Percentiles rank a stretch among this genome's conserved stretches.
Conservation (phyloP, 2,113 vertebrate species). For the Gadus macrocephalus region DNA sequence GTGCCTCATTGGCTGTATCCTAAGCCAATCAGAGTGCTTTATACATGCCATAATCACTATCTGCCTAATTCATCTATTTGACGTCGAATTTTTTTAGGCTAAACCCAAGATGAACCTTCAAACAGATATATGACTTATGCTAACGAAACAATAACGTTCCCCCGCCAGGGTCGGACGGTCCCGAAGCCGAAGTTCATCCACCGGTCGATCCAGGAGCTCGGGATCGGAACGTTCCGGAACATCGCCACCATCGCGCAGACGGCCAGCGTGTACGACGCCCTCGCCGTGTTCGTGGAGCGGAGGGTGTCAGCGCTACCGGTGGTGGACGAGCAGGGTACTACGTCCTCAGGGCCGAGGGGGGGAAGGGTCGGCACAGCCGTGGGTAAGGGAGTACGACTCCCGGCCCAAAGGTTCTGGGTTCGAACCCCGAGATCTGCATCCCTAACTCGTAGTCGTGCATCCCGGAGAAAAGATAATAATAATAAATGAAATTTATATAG, state of each 20-base stretch:
- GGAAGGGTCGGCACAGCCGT: too few species aligned
- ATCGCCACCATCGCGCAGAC: constrained; percentile 82
- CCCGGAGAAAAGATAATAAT: too few species aligned
- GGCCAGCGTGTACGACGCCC: constrained; percentile 76
- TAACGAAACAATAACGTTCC: background rate
- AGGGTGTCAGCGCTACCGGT: constrained; percentile 91
- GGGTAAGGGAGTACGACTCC: too few species aligned
- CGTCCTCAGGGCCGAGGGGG: too few species aligned
- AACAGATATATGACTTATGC: background rate
- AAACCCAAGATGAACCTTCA: background rate
- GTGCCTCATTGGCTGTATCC: too few species aligned
- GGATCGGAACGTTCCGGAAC: constrained; percentile 88
- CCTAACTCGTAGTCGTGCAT: too few species aligned
- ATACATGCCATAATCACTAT: background rate
- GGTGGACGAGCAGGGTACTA: constrained; percentile 77
- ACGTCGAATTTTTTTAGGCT: too few species aligned
- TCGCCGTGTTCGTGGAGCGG: constrained; percentile 90
- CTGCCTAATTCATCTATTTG: background rate
- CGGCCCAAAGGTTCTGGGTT: too few species aligned
- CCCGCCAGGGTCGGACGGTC: constrained; percentile 71
- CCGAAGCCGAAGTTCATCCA: constrained; percentile 81
- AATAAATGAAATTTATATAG: too few species aligned
- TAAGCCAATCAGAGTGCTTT: too few species aligned
- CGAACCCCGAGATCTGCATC: too few species aligned
- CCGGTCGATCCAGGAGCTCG: constrained; percentile 80